Conservation (phyloP, 2,113 vertebrate genomes). For the Ictalurus furcatus region DNA sequence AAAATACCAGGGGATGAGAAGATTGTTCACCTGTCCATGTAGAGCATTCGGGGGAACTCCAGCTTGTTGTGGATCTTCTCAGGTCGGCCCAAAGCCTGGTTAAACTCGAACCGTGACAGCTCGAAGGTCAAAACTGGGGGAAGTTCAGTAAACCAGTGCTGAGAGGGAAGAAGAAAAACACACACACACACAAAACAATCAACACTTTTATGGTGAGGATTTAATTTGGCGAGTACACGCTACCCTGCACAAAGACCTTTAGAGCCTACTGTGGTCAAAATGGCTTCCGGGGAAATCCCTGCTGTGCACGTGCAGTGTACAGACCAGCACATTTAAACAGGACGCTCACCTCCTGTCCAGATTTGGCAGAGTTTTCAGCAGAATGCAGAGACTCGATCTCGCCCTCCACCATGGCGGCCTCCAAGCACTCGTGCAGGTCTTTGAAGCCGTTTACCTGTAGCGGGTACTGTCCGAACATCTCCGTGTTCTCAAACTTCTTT, state of each 20-base stretch:
- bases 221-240: background rate
- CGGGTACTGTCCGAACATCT: slow-evolving; percentile 98
- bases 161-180: slow-evolving; percentile 11
- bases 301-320: background rate
- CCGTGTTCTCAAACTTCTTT: slow-evolving; percentile 98
- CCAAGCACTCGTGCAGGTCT: slow-evolving; percentile 96
- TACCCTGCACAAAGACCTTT: background rate
- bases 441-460: slow-evolving; percentile 98
- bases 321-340: background rate
- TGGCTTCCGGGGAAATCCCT: background rate
- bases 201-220: too few relatives aligned
- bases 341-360: slow-evolving; percentile 78
- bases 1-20: background rate
- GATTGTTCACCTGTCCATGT: slow-evolving; percentile 90
- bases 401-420: slow-evolving; percentile 97
- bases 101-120: slow-evolving; percentile 97
- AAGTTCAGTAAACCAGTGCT: slow-evolving; percentile 98
- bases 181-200: background rate
- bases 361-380: slow-evolving; percentile 90
- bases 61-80: slow-evolving; percentile 99
- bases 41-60: slow-evolving; percentile 94
- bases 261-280: background rate
- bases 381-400: slow-evolving; percentile 97
- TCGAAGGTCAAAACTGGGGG: slow-evolving; percentile 98
- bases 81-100: slow-evolving; percentile 95